A percentile compares a stretch with the other conserved stretches of the same genome.
These are phyloP conservation scores for Oreochromis spilurus DNA, from an alignment of 2,113 vertebrate species.

Conservation along the genomic window DNA sequence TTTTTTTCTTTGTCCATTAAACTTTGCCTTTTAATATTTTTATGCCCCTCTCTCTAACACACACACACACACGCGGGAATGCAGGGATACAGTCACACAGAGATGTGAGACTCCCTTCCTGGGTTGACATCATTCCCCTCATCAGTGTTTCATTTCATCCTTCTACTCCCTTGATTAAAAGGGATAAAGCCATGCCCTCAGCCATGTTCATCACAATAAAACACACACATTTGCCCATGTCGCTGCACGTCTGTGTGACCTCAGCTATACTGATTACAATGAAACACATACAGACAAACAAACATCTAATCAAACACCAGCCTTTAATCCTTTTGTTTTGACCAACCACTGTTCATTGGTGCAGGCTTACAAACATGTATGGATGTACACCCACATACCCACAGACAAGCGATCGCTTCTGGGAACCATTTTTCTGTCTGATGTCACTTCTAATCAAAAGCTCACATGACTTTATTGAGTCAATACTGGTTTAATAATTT, in stretches of 20 bases:
- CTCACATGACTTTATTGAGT: not conserved
- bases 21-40: not conserved
- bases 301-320: conserved; percentile 63
- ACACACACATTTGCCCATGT: conserved; percentile 10
- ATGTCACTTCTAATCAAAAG: not conserved
- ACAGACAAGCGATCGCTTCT: not conserved
- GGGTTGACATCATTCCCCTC: conserved; percentile 13
- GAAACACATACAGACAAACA: conserved; percentile 45
- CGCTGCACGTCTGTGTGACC: not conserved
- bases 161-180: conserved; percentile 64
- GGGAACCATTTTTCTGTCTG: not conserved
- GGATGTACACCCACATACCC: not conserved
- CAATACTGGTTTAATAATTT: not conserved
- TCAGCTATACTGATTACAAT: conserved; percentile 42
- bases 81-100: not conserved
- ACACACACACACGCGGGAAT: not conserved
- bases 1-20: not conserved
- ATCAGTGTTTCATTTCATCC: conserved; percentile 48
- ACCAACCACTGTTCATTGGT: conserved; percentile 2
- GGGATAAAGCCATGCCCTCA: conserved; percentile 36
- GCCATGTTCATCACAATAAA: conserved; percentile 53
- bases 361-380: not conserved
- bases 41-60: not conserved
- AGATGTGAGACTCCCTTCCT: conserved; percentile 6
- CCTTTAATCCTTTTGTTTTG: conserved; percentile 65